Evolutionary conservation across 53 echinoderm and acorn worm species (phyloP).

Genomic region (Holothuria scabra): DNA sequence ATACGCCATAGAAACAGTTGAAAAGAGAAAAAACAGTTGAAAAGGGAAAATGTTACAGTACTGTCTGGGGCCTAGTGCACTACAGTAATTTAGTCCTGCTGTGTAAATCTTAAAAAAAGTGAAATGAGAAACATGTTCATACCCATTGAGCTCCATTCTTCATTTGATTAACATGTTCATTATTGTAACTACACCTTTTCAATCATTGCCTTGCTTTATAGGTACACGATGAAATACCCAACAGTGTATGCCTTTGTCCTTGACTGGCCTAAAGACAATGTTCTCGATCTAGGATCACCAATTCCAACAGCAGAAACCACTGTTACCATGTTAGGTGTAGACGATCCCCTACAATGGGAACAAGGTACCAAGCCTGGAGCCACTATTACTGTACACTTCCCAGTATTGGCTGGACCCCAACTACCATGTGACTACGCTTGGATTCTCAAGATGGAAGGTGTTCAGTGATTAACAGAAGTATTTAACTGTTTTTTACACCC

Average conservation of each 20-base stretch:
- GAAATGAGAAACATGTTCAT: no score
- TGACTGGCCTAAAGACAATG: constrained; percentile 80
- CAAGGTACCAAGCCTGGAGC: constrained; percentile 19
- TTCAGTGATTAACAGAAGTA: constrained; percentile 17
- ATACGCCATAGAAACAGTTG: no score
- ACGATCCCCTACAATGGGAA: constrained; percentile 61
- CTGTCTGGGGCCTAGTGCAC: no score
- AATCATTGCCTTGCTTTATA: background rate
- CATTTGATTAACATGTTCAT: no score
- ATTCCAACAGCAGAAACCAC: constrained; percentile 49
- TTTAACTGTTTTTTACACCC: no score
- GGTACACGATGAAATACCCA: constrained; percentile 67
- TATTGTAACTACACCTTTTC: no score
- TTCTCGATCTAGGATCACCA: constrained; percentile 64
- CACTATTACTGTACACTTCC: constrained; percentile 64
- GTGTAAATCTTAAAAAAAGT: no score
- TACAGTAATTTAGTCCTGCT: no score
- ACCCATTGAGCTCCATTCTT: no score
- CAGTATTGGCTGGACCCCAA: constrained; percentile 26
- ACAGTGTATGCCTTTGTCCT: constrained; percentile 80
- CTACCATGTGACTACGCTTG: constrained; percentile 79
- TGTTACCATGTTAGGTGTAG: constrained; percentile 71
- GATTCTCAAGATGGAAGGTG: constrained; percentile 69
- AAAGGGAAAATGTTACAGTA: no score
- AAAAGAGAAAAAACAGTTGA: no score